These are phyloP conservation scores for Venusia cambrica DNA, from an alignment of 2,888 invertebrate species.

Conservation along the genomic window DNA sequence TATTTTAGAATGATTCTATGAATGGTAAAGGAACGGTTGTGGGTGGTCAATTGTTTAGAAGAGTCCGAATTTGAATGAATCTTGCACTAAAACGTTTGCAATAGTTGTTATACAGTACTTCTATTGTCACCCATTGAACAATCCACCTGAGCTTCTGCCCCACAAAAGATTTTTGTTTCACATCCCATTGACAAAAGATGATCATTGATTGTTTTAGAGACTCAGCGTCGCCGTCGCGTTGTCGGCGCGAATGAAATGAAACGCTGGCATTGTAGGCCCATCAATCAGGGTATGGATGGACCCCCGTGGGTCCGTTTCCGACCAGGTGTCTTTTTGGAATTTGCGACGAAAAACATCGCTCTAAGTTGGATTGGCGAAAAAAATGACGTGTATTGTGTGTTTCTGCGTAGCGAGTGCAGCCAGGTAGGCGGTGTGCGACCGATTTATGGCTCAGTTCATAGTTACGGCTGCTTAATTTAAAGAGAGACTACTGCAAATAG, in stretches of 20 bases:
- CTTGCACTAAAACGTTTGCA: conserved; percentile 8
- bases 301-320: conserved; percentile 78
- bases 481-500: too few relatives aligned
- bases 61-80: not conserved
- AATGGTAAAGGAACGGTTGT: too few relatives aligned
- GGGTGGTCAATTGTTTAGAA: too few relatives aligned
- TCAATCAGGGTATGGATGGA: conserved; percentile 66
- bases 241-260: conserved; percentile 48
- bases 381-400: conserved; percentile 65
- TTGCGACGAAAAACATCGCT: conserved; percentile 74
- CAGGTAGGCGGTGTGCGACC: conserved; percentile 57
- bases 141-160: conserved; percentile 63
- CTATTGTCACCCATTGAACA: conserved; percentile 24
- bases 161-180: conserved; percentile 70
- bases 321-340: conserved; percentile 79
- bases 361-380: conserved; percentile 61
- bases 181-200: conserved; percentile 67
- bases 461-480: conserved; percentile 28
- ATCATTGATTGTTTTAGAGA: conserved; percentile 81
- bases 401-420: conserved; percentile 66
- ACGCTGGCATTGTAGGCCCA: conserved; percentile 55
- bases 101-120: conserved; percentile 4
- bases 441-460: conserved; percentile 43
- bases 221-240: conserved; percentile 71
- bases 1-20: too few relatives aligned